Base-by-base conservation (phyloP, 2,888 invertebrate species). In the Diarsia brunnea region DNA sequence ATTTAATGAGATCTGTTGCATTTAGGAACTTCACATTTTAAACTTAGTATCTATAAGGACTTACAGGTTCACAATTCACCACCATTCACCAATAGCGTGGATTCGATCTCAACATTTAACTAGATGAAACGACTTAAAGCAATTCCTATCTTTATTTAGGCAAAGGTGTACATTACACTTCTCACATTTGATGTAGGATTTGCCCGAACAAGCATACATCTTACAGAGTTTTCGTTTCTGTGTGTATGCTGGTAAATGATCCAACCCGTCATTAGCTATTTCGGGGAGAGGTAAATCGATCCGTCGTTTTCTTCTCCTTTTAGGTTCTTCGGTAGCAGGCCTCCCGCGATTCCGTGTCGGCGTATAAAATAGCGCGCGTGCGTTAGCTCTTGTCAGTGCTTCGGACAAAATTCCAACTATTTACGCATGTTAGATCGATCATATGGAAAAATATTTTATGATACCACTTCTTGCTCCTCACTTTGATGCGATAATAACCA, bases 381-480 rank as follows among this genome's bases (percentile, higher is more conserved):
- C n/a, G 55, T 69, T 69, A 69, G 61, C 74, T 69, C 69, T 68
- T n/a, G 70, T 75, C 58, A 75, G n/a, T 4, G 65, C 38, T 21
- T 75, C 75, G 71, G 66, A 71, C 53, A 75, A 75, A 67, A 61
- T 87, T 58, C 88, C 87, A 88, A 65, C 79, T 80, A 66, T 88
- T 89, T 21, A 89, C 87, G 45, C 63, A 69, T 31, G 63, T 61
- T 27, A 89, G 45, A 72, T 89, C 86, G 58, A 89, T 55, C 53
- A 89, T 68, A 75, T 89, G 89, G 69, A 86, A 89, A 73, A 89
- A 89, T 24, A 89, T 67, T 24, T 86, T 79, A 45, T 86, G 73
- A 60, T 89, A 90, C 88, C 87, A 90, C 75, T 89, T 89, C 49
- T 84, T 87, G 63, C 78, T 84, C 43, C 84, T 68, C 21, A 89